Evolutionary conservation across 2,888 invertebrate genomes (phyloP).

Genomic region (Meteorus cinctellus): DNA sequence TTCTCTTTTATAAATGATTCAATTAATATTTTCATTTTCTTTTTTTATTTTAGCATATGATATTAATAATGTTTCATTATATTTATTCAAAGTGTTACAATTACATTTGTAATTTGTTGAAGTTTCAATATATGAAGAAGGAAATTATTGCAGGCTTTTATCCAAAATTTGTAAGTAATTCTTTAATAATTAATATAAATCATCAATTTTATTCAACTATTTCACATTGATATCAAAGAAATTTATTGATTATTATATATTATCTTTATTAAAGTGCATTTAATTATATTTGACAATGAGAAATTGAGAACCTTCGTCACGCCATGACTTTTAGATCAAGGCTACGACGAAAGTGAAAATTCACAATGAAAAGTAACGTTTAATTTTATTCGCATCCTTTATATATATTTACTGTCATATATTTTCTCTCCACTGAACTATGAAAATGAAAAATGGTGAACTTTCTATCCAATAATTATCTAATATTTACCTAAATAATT

Average conservation of each 20-base stretch:
- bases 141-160: not conserved
- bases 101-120: not conserved
- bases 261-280: not conserved
- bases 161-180: not conserved
- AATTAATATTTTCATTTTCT: not conserved
- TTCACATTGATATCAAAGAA: not conserved
- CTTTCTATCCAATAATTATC: conserved; percentile 18
- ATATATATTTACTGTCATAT: conserved; percentile 31
- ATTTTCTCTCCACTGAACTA: conserved; percentile 32
- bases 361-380: conserved; percentile 32
- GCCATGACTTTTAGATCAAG: conserved; percentile 43
- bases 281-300: conserved; percentile 11
- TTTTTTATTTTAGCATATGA: not conserved
- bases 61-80: not conserved
- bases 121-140: not conserved
- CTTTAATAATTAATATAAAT: not conserved
- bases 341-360: conserved; percentile 43
- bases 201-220: not conserved
- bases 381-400: conserved; percentile 16
- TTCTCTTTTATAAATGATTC: no score
- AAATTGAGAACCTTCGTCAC: conserved; percentile 37
- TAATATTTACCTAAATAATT: not conserved
- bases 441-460: conserved; percentile 11
- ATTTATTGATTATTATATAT: not conserved
- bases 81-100: not conserved